Conservation (phyloP, 1,140 invertebrate species). For the Magallana gigas region DNA sequence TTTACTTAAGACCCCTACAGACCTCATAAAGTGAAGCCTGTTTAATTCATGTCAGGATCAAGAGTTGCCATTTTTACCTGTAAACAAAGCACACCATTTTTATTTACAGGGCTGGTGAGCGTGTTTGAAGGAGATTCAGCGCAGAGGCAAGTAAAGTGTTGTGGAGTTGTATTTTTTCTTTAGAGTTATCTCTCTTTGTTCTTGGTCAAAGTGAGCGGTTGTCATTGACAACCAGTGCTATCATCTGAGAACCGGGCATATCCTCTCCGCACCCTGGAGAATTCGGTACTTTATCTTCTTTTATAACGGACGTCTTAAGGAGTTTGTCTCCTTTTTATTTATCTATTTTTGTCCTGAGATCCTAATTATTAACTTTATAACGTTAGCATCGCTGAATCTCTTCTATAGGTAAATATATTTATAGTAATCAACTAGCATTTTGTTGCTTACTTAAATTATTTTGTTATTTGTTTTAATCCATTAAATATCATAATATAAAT, state of each 20-base stretch:
- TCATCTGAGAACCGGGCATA: neutral
- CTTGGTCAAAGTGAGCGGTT: neutral
- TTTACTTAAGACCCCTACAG: too few species aligned
- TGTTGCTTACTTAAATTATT: neutral
- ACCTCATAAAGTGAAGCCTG: too few species aligned
- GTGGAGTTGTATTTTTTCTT: neutral
- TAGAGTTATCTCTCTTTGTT: neutral
- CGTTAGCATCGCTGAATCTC: neutral
- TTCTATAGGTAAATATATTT: neutral
- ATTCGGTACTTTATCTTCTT: neutral
- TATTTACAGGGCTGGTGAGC: too few species aligned
- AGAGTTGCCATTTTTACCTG: too few species aligned
- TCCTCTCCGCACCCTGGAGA: neutral
- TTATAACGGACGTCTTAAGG: neutral
- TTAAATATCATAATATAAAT: neutral
- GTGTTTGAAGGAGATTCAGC: too few species aligned
- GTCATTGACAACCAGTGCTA: neutral
- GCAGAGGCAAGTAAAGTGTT: neutral
- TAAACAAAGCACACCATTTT: too few species aligned
- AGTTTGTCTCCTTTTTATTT: slow-evolving; percentile 1
- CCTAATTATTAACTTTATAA: neutral
- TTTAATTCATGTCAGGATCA: too few species aligned
- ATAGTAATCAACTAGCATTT: neutral
- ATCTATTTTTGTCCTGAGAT: neutral
- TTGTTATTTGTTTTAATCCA: neutral